Percentiles rank a stretch among this genome's conserved stretches.
phyloP scores from a whole-genome alignment of 1,140 invertebrate genomes.

The Eumaeus atala region DNA sequence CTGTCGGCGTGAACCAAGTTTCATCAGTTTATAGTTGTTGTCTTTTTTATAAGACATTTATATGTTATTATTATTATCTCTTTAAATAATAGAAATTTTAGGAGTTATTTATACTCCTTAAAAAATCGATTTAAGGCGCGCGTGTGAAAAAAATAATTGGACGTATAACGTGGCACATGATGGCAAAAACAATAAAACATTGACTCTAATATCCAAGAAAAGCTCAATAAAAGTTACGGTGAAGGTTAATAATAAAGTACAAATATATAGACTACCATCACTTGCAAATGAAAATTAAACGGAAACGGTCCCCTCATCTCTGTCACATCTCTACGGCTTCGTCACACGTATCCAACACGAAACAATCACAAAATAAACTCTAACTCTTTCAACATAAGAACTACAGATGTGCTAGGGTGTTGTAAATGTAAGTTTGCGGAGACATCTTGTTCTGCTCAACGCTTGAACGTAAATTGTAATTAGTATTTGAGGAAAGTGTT shows the following conservation, averaged over 20 bases:
- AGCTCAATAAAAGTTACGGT: conserved; percentile 8
- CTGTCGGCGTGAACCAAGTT: too few relatives aligned
- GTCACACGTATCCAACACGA: neutral
- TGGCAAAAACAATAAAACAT: too few relatives aligned
- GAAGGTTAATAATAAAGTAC: conserved; percentile 19
- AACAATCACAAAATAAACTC: neutral
- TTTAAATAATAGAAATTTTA: too few relatives aligned
- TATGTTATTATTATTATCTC: too few relatives aligned
- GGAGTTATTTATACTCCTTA: too few relatives aligned
- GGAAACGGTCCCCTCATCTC: conserved; percentile 39
- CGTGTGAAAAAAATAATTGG: too few relatives aligned
- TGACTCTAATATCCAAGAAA: too few relatives aligned
- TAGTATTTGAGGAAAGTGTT: conserved; percentile 11
- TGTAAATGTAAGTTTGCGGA: neutral
- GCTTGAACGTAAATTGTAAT: conserved; percentile 10
- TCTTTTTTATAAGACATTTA: too few relatives aligned
- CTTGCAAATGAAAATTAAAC: conserved; percentile 48
- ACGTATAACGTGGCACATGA: too few relatives aligned
- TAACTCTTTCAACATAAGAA: neutral
- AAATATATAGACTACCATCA: conserved; percentile 30
- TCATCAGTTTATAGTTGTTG: too few relatives aligned
- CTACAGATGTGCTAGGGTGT: neutral
- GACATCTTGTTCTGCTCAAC: conserved; percentile 9
- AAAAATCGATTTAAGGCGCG: too few relatives aligned
- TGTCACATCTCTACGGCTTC: conserved; percentile 29